These are phyloP conservation scores for Machimus rusticus DNA, from an alignment of 2,888 invertebrate genomes.

Conservation along the genomic window DNA sequence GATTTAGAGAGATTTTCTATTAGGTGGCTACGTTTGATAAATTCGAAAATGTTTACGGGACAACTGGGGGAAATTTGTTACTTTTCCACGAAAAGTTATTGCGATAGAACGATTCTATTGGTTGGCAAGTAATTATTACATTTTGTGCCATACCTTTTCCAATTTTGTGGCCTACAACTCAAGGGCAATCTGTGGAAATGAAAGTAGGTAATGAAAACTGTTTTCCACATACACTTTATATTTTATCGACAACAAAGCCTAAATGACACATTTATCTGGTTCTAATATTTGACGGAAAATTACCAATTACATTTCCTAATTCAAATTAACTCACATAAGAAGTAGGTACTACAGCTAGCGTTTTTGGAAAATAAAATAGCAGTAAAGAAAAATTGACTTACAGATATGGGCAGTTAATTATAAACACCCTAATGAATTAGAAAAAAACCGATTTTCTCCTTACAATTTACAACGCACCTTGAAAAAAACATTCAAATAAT, in stretches of 20 bases:
- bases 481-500: too few species aligned
- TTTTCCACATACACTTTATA: background rate
- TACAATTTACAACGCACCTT: too few species aligned
- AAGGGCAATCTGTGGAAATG: background rate
- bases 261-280: background rate
- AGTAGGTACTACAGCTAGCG: background rate
- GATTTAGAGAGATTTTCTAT: conserved; percentile 23
- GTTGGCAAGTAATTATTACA: background rate
- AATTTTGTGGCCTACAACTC: background rate
- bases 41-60: conserved; percentile 3
- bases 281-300: background rate
- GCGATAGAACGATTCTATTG: background rate
- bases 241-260: background rate
- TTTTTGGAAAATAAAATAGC: background rate
- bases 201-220: background rate
- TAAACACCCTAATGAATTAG: too few species aligned
- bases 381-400: background rate
- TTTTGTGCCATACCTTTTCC: background rate
- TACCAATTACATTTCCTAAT: background rate
- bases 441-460: too few species aligned
- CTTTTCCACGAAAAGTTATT: background rate
- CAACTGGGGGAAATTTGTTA: background rate
- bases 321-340: background rate
- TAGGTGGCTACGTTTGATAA: conserved; percentile 22
- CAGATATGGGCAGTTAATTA: too few species aligned